Conservation (phyloP, 2,797 vertebrate genomes). For the Florisuga fusca region DNA sequence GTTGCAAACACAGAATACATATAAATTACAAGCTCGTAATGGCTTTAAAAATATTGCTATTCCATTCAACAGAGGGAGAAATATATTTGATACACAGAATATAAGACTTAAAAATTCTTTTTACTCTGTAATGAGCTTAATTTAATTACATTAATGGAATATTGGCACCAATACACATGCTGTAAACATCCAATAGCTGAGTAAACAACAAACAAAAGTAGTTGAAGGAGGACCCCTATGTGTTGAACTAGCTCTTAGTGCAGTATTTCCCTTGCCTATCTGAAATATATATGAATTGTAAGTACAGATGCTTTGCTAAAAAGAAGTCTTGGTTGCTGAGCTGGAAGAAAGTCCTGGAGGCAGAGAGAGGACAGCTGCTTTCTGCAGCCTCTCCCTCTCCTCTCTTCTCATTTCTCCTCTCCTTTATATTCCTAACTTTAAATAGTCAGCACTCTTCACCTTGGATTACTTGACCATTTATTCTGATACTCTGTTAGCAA, state of each 20-base stretch:
- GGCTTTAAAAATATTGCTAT: background rate
- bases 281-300: background rate
- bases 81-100: background rate
- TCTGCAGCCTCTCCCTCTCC: background rate
- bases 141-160: background rate
- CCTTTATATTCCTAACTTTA: no score
- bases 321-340: fast-evolving
- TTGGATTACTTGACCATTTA: no score
- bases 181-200: background rate
- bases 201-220: background rate
- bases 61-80: background rate
- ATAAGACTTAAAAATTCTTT: background rate
- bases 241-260: background rate
- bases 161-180: background rate
- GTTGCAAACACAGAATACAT: background rate
- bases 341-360: background rate
- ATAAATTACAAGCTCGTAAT: background rate
- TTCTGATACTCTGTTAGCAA: no score
- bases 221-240: background rate
- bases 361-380: background rate
- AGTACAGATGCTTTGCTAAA: background rate
- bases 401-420: no score
- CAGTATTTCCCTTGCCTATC: background rate
- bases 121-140: background rate
- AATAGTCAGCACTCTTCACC: no score